Evolutionary conservation across 2,888 invertebrate species (phyloP).

Genomic region (Mechanitis mazaeus): DNA sequence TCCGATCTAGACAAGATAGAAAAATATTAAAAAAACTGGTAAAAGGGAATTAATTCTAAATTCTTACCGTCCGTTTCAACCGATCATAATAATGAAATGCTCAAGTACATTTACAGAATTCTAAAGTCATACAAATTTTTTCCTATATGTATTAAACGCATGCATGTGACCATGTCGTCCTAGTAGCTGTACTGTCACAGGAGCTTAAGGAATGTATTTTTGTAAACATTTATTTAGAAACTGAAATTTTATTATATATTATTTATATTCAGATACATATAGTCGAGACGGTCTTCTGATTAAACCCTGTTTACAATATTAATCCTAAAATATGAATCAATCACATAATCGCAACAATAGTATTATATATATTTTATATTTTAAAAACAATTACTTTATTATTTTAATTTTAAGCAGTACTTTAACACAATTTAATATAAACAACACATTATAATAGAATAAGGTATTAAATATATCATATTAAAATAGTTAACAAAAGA

Average conservation of each 20-base stretch:
- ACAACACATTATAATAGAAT: neutral
- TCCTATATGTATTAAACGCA: slow-evolving; percentile 30
- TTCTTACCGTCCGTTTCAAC: slow-evolving; percentile 50
- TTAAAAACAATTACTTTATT: too few species aligned
- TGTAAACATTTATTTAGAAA: slow-evolving; percentile 12
- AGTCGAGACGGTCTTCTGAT: neutral
- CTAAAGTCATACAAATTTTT: slow-evolving; percentile 7
- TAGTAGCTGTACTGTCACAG: slow-evolving; percentile 22
- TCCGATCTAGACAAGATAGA: slow-evolving; percentile 6
- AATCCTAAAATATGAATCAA: neutral
- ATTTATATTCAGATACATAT: slow-evolving; percentile 14
- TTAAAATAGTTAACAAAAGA: neutral
- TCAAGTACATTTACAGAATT: slow-evolving; percentile 6
- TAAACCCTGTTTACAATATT: neutral
- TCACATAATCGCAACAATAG: neutral
- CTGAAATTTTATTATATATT: slow-evolving; percentile 12
- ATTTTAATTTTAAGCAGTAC: too few species aligned
- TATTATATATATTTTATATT: neutral
- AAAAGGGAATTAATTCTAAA: slow-evolving; percentile 35
- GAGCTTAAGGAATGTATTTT: slow-evolving; percentile 20
- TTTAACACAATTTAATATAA: too few species aligned
- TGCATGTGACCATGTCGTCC: slow-evolving; percentile 38
- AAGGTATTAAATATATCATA: neutral
- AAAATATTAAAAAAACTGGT: slow-evolving; percentile 21
- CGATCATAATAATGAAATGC: slow-evolving; percentile 10